Evolutionary conservation across 64 coral and sea anemone species (phyloP), one percentile per base, ranked within the genome.

Genomic region (Platygyra sinensis): DNA sequence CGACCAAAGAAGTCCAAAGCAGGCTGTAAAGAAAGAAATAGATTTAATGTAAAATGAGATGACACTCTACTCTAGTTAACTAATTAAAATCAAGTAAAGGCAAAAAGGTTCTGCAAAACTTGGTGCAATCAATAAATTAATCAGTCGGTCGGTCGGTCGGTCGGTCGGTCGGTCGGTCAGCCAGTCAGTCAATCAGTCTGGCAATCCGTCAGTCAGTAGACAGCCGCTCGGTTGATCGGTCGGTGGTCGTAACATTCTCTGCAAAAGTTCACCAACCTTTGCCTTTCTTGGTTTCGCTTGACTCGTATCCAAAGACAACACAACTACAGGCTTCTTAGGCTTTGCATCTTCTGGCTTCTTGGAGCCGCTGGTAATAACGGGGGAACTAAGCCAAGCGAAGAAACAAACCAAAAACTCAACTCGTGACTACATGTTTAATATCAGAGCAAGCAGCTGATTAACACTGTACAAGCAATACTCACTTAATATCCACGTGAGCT

Each of bases 1-100:
- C 93, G 82, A 67, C 96, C 96, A 90, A 95, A 95, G 71, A 98
- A 95, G 77, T 95, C 96, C 75, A 92, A 64, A n/a, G 82, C 87
- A 16, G 89, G 93, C 93, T 98, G 54, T 60, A 87, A 86, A 87
- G 5, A 52, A 5, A 69, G 82, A 86, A 87, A 13, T 30, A 5
- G 1, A 38, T 38, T 38, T 38, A 38, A 38, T n/a, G n/a, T n/a
- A 38, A 38, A 38, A n/a, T n/a, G n/a, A n/a, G n/a, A n/a, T n/a
- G n/a, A n/a, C n/a, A n/a, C n/a, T n/a, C n/a, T 38, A 38, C 36
- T 38, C 36, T 38, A 38, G 36, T 38, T 38, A 38, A 38, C 36
- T 38, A 38, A 28, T 30, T 60, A 1, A 0, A 32, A 30, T 17
- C 17, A 73, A 1, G 1, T 1, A 38, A 38, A 38, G 1, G 1